Evolutionary conservation across 2,888 invertebrate species (phyloP).

Genomic region (Micoletzkya japonica): DNA sequence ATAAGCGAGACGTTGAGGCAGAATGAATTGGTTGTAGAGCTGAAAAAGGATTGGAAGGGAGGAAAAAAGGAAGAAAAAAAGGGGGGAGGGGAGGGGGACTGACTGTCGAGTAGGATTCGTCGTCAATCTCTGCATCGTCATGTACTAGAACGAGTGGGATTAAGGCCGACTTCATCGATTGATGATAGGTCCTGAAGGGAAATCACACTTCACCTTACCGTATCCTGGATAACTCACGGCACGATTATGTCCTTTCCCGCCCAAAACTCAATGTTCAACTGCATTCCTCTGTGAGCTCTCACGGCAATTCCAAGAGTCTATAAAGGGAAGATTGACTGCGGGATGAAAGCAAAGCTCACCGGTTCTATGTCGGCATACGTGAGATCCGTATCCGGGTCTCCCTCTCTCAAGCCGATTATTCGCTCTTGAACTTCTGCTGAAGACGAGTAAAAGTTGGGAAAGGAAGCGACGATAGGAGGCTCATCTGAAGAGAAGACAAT

Average conservation of each 20-base stretch:
- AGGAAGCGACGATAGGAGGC: conserved; percentile 58
- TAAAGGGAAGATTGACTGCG: conserved; percentile 20
- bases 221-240: conserved; percentile 45
- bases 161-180: conserved; percentile 46
- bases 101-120: conserved; percentile 34
- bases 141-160: conserved; percentile 49
- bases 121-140: conserved; percentile 54
- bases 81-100: not conserved
- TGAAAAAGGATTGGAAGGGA: too few species aligned
- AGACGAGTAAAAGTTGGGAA: conserved; percentile 58
- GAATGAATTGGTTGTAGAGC: too few species aligned
- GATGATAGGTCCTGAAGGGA: conserved; percentile 41
- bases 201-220: not conserved
- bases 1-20: too few species aligned
- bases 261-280: conserved; percentile 60
- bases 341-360: conserved; percentile 34
- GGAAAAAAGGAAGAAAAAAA: too few species aligned
- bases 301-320: conserved; percentile 46
- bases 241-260: conserved; percentile 55
- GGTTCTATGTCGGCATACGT: conserved; percentile 61
- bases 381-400: conserved; percentile 45
- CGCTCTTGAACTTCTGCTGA: conserved; percentile 47
- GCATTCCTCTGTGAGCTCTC: conserved; percentile 43
- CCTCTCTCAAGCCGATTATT: not conserved
- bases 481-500: conserved; percentile 42